A percentile compares a stretch with the other conserved stretches of the same genome.
Evolutionary conservation across 2,888 invertebrate genomes (phyloP).

Genomic region (Agonopterix arenella): DNA sequence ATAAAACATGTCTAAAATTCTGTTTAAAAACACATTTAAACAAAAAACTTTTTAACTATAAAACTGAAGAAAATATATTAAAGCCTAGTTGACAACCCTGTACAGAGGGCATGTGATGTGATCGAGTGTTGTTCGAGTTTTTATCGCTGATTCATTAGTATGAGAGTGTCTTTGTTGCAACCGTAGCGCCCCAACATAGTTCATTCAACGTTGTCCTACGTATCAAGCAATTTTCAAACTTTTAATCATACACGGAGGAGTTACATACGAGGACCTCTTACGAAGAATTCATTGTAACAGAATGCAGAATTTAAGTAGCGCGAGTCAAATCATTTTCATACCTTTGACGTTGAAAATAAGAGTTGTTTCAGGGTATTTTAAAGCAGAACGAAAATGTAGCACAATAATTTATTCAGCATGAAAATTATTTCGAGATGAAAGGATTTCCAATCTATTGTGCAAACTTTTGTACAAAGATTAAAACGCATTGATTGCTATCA

Average conservation of each 20-base stretch:
- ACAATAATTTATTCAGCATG: constrained; percentile 48
- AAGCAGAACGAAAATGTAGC: background rate
- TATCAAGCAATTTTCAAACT: background rate
- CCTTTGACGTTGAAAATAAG: too few species aligned
- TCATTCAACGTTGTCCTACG: constrained; percentile 1
- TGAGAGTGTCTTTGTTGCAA: constrained; percentile 66
- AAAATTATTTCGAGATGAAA: constrained; percentile 62
- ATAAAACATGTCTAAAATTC: too few species aligned
- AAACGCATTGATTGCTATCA: background rate
- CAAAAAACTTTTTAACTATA: too few species aligned
- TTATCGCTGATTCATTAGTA: constrained; percentile 74
- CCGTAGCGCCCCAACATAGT: background rate
- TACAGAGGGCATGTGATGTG: constrained; percentile 53
- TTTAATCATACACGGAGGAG: too few species aligned
- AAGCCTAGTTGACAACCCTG: constrained; percentile 41
- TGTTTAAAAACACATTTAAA: too few species aligned
- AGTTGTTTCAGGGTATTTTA: too few species aligned
- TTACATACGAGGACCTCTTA: too few species aligned
- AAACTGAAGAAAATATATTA: too few species aligned
- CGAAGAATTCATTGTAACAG: too few species aligned
- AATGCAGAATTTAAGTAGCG: too few species aligned
- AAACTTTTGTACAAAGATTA: background rate
- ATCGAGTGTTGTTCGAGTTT: constrained; percentile 70
- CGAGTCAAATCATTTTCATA: too few species aligned
- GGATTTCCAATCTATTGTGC: constrained; percentile 30